Percentiles rank a stretch among this genome's conserved stretches.
phyloP scores from a whole-genome alignment of 1,140 invertebrate species.

The Linepithema humile region DNA sequence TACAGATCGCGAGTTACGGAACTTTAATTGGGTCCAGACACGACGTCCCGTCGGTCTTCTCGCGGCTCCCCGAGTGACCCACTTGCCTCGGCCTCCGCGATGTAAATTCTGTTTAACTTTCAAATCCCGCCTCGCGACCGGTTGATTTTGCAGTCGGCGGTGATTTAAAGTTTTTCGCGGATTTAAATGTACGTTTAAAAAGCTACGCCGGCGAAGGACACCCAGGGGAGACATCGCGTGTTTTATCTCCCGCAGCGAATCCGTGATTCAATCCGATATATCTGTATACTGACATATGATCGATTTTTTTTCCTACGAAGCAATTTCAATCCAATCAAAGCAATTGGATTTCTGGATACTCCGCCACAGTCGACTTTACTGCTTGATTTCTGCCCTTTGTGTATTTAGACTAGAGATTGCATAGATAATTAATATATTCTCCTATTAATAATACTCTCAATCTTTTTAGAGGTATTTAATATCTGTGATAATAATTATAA shows the following conservation, averaged over 20 bases:
- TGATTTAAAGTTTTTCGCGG: conserved; percentile 58
- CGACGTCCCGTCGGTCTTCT: conserved; percentile 29
- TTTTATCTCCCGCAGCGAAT: conserved; percentile 12
- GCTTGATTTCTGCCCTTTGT: background rate
- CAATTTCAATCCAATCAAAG: conserved; percentile 39
- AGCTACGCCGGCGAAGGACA: conserved; percentile 20
- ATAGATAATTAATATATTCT: background rate
- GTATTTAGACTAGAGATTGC: background rate
- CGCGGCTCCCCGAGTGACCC: conserved; percentile 40
- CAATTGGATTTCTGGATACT: conserved; percentile 15
- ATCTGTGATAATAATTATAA: background rate
- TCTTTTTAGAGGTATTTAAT: background rate
- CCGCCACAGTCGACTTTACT: background rate
- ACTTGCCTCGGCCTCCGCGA: conserved; percentile 12
- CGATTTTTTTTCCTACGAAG: conserved; percentile 28
- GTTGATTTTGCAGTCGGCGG: conserved; percentile 52
- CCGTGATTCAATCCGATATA: conserved; percentile 45
- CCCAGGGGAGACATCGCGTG: conserved; percentile 41
- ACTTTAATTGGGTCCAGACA: conserved; percentile 53
- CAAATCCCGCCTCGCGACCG: conserved; percentile 40
- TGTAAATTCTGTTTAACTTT: conserved; percentile 60
- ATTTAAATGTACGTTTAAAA: conserved; percentile 56
- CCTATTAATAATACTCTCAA: background rate
- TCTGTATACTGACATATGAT: conserved; percentile 43
- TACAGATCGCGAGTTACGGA: conserved; percentile 57